Evolutionary conservation across 2,888 invertebrate genomes (phyloP), one percentile per base, ranked within the genome.

Genomic region (Mesorhabditis sp.): DNA sequence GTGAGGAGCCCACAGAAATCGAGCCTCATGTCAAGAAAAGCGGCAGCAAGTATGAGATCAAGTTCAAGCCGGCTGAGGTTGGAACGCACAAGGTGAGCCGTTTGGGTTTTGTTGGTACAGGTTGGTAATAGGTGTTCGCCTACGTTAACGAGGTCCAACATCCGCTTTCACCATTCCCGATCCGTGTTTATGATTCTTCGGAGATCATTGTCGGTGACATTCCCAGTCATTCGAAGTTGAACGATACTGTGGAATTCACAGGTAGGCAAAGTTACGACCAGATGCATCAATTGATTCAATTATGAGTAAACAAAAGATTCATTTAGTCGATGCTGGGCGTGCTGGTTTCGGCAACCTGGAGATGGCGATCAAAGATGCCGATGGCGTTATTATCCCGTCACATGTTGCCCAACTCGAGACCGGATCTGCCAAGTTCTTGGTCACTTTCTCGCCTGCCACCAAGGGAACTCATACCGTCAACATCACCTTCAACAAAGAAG

Each of bases 401-500:
- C 83, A 84, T 67, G 84, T 84, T n/a, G 81, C 80, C n/a, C 84
- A 85, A 67, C 71, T 84, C 67, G 84, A 84, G 72, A 80, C 76
- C 45, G 84, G 85, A 42, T 73, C 80, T 75, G 87, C 88, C 67
- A 83, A 83, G 68, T 98, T 97, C 88, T 92, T 94, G 75, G 97
- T 97, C 72, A 94, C 95, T 82, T 98, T 97, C 87, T 92, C 94
- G 75, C 96, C 97, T 67, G 92, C 93, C 45, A 93, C 94, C 87
- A 91, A 93, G 50, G 93, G 93, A 86, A 92, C 94, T 86, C 96
- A 97, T 88, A 91, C 93, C 73, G 93, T 97, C 81, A 94, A 94
- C 88, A 95, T 98, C 74, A 94, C 94, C 72, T 98, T 98, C 88
- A 98, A 97, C 88, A 94, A 95, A 88, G 91, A 92, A 86, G 89